A percentile compares a stretch with the other conserved stretches of the same genome.
phyloP scores from a whole-genome alignment of 2,113 vertebrate species.

The Tringa solitaria region DNA sequence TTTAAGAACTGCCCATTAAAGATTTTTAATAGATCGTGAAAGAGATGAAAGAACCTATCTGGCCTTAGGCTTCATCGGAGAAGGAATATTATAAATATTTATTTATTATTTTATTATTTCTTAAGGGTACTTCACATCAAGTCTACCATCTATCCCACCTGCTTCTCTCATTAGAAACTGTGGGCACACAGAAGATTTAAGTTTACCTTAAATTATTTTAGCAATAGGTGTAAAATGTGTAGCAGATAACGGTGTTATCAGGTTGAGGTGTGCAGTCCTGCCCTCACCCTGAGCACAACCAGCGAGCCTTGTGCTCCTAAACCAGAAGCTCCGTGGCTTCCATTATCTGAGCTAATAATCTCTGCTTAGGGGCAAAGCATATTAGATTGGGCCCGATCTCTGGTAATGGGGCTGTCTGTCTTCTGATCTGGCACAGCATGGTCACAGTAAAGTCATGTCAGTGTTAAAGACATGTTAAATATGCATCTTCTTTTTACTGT shows the following conservation, averaged over 20 bases:
- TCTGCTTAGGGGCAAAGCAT: background rate
- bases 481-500: background rate
- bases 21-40: background rate
- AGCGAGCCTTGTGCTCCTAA: background rate
- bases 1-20: constrained; percentile 21
- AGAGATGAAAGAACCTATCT: background rate
- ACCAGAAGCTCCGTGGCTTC: background rate
- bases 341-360: background rate
- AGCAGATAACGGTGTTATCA: background rate
- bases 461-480: background rate
- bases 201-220: background rate
- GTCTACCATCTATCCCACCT: background rate
- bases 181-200: background rate
- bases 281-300: background rate
- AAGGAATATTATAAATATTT: constrained; percentile 17
- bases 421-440: fast-evolving
- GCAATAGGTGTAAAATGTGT: background rate
- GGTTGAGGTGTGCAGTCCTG: background rate
- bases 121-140: background rate
- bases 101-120: constrained; percentile 28
- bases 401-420: background rate
- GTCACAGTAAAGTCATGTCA: fast-evolving
- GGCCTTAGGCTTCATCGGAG: background rate
- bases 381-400: background rate
- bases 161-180: background rate